Conservation (phyloP, 2,113 vertebrate genomes). For the Coturnix japonica region DNA sequence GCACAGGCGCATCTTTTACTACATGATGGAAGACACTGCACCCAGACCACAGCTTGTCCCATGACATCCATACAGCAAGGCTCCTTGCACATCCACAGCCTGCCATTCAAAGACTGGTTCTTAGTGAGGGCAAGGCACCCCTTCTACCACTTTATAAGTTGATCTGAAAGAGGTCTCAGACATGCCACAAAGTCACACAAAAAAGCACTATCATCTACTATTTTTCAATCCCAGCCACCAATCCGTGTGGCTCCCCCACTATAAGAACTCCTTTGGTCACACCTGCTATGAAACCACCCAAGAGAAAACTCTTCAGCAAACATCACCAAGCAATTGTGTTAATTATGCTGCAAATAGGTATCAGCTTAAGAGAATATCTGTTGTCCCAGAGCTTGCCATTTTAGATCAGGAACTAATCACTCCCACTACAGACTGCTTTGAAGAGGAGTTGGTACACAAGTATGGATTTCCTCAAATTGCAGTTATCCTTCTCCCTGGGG, state of each 20-base stretch:
- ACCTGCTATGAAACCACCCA: rapidly evolving
- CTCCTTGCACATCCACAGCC: not conserved
- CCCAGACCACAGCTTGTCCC: rapidly evolving
- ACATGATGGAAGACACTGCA: not conserved
- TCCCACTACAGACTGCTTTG: not conserved
- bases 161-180: not conserved
- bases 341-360: not conserved
- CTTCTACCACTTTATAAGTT: not conserved
- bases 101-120: not conserved
- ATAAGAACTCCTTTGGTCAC: not conserved
- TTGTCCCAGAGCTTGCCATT: not conserved
- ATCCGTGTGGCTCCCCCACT: not conserved
- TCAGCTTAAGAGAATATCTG: not conserved
- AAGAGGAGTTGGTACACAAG: not conserved
- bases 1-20: not conserved
- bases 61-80: not conserved
- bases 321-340: not conserved
- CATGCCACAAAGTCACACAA: not conserved
- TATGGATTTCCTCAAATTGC: not conserved
- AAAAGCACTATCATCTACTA: not conserved
- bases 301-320: not conserved
- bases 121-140: not conserved
- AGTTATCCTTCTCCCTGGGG: not conserved
- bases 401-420: not conserved
- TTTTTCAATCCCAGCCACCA: not conserved